A percentile compares a stretch with the other conserved stretches of the same genome.
Conservation (phyloP, 2,113 vertebrate genomes). For the Protobothrops flavoviridis region DNA sequence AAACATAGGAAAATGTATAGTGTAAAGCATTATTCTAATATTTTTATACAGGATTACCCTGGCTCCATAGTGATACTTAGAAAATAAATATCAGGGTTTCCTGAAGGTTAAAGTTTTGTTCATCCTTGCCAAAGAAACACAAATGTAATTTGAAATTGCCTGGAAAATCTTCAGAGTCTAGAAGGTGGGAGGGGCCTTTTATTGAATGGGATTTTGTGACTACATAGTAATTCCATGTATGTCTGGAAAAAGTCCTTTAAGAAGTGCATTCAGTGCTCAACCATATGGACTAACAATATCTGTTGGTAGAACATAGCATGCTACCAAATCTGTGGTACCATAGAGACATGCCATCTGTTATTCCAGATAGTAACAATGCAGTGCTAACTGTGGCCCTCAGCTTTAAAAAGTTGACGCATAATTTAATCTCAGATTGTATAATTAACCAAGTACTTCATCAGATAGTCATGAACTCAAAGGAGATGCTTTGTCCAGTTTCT, state of each 20-base stretch:
- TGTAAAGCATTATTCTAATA: neutral
- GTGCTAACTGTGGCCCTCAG: neutral
- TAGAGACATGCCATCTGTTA: neutral
- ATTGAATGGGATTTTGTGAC: neutral
- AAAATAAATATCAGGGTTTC: neutral
- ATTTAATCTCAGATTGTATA: neutral
- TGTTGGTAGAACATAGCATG: neutral
- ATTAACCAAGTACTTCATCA: neutral
- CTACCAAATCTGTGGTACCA: neutral
- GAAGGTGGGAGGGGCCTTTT: neutral
- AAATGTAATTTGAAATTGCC: neutral
- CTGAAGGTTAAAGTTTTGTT: neutral
- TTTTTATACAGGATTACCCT: neutral
- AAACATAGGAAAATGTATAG: neutral
- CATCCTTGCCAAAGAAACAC: neutral
- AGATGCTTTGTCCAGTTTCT: neutral
- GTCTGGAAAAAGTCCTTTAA: neutral
- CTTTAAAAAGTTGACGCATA: neutral
- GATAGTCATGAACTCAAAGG: neutral
- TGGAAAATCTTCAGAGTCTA: neutral
- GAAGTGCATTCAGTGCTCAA: neutral
- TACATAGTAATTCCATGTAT: neutral
- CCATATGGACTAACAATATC: neutral
- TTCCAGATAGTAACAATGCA: neutral
- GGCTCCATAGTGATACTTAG: neutral